phyloP scores from a whole-genome alignment of 1,140 invertebrate genomes.

The Procambarus clarkii region DNA sequence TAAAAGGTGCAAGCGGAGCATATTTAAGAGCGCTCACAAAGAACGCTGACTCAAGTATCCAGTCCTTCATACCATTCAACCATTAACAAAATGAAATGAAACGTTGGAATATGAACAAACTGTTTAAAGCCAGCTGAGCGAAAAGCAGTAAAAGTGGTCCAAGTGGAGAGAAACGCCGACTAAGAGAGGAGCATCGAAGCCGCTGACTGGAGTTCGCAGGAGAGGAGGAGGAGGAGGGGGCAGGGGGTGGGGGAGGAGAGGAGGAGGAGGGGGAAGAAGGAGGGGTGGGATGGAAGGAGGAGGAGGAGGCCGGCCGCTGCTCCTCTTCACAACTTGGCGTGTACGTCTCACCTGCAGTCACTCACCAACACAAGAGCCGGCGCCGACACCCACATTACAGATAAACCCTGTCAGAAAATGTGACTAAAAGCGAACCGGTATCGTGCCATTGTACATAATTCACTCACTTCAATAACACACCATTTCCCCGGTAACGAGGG shows the following conservation, averaged over 20 bases:
- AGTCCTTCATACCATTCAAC: background rate
- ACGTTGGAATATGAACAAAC: background rate
- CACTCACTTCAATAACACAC: constrained; percentile 54
- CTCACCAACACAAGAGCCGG: background rate
- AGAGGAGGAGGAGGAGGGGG: constrained; percentile 45
- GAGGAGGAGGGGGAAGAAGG: background rate
- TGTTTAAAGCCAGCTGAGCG: constrained; percentile 25
- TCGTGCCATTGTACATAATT: constrained; percentile 26
- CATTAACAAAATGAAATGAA: background rate
- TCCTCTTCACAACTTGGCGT: background rate
- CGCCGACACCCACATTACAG: background rate
- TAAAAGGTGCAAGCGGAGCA: constrained; percentile 15
- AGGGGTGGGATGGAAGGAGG: background rate
- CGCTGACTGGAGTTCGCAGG: constrained; percentile 35
- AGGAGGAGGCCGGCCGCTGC: background rate
- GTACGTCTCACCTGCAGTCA: background rate
- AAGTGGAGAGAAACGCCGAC: constrained; percentile 52
- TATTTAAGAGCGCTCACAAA: background rate
- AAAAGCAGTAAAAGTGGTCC: constrained; percentile 44
- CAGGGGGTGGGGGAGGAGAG: background rate
- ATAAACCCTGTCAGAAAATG: constrained; percentile 21
- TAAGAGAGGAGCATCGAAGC: constrained; percentile 44
- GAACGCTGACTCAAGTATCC: background rate
- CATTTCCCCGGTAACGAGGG: constrained; percentile 36
- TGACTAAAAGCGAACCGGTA: constrained; percentile 8